These are phyloP conservation scores for Lutraria rhynchaena DNA, from an alignment of 1,140 invertebrate species.

Conservation along the genomic window DNA sequence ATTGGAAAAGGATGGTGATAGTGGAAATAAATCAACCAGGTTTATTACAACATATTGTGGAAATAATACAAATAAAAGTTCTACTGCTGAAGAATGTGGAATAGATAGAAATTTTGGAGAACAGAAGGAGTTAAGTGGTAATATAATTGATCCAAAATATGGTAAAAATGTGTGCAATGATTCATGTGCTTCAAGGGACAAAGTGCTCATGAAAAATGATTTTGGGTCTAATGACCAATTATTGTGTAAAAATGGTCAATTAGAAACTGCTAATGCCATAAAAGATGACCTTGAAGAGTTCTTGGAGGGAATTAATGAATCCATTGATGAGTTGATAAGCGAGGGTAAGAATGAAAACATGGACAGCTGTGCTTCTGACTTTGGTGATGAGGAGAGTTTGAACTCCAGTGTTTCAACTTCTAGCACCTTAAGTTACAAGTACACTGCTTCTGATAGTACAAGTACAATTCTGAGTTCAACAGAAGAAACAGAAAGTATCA, in stretches of 20 bases:
- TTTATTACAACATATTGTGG: too few relatives aligned
- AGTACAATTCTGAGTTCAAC: not conserved
- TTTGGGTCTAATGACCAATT: not conserved
- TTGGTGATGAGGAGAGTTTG: too few relatives aligned
- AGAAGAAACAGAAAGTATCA: not conserved
- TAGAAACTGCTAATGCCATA: not conserved
- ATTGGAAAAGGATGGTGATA: conserved; percentile 34
- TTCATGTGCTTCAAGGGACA: not conserved
- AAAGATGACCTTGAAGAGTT: conserved; percentile 40
- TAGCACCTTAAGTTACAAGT: too few relatives aligned
- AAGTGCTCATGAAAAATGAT: not conserved
- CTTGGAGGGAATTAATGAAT: conserved; percentile 49
- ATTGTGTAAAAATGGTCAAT: not conserved
- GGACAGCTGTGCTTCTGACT: not conserved
- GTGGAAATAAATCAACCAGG: conserved; percentile 3
- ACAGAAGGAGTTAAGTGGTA: not conserved
- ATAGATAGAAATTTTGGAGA: not conserved
- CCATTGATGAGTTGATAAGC: conserved; percentile 52
- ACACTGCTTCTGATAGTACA: not conserved
- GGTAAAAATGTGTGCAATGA: not conserved
- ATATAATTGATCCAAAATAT: not conserved
- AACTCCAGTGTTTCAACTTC: too few relatives aligned
- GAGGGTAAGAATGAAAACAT: conserved; percentile 17
- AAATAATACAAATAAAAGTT: not conserved
- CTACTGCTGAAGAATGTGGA: too few relatives aligned